Conservation (phyloP, 1,140 invertebrate species). For the fruit fly (Drosophila melanogaster) region DNA sequence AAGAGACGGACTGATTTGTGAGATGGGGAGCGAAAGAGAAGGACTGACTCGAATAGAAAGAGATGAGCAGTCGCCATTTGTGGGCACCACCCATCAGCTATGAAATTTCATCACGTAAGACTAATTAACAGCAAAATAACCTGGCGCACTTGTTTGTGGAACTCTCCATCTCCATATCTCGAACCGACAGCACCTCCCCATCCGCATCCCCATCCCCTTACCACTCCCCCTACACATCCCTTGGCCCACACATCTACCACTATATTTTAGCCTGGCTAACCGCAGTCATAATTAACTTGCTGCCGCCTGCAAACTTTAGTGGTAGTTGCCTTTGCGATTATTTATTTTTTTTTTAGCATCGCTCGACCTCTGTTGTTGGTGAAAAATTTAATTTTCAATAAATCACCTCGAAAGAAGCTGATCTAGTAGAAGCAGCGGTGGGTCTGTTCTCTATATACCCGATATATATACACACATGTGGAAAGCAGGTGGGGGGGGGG, state of each 20-base stretch:
- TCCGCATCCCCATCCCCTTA: background rate
- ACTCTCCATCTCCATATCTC: slow-evolving; percentile 48
- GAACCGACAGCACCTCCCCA: slow-evolving; percentile 1
- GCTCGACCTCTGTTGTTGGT: slow-evolving; percentile 58
- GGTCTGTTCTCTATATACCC: slow-evolving; percentile 2
- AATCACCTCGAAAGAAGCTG: slow-evolving; percentile 59
- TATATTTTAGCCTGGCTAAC: slow-evolving; percentile 41
- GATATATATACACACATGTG: background rate
- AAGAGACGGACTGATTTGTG: background rate
- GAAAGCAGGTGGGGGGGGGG: background rate
- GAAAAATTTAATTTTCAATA: slow-evolving; percentile 80
- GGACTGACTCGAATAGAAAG: slow-evolving; percentile 2
- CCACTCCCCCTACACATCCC: no score
- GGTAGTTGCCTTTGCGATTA: slow-evolving; percentile 31
- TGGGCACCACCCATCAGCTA: slow-evolving; percentile 67
- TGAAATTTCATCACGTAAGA: slow-evolving; percentile 76
- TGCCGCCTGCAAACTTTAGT: slow-evolving; percentile 58
- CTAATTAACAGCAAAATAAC: slow-evolving; percentile 81
- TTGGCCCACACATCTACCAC: background rate
- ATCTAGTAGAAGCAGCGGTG: slow-evolving; percentile 65
- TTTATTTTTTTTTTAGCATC: slow-evolving; percentile 47
- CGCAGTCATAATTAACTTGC: slow-evolving; percentile 80
- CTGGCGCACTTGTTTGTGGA: slow-evolving; percentile 73
- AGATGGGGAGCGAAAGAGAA: background rate
- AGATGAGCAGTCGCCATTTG: slow-evolving; percentile 38